Evolutionary conservation across 1,140 invertebrate genomes (phyloP).

Genomic region (Trachymyrmex septentrionalis): DNA sequence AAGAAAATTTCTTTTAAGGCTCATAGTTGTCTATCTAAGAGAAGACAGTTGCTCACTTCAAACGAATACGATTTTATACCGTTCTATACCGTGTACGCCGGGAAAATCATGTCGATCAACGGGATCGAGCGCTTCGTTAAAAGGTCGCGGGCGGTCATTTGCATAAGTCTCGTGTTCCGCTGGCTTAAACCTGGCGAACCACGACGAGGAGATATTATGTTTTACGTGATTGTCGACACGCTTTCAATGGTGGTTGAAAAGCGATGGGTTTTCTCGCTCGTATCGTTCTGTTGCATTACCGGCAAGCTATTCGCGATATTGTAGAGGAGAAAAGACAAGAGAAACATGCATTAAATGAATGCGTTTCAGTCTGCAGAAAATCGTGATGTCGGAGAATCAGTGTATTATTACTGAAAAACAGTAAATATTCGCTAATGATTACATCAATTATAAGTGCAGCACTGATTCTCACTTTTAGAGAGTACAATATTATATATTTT

Average conservation of each 20-base stretch:
- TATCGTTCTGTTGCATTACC: conserved; percentile 61
- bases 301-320: conserved; percentile 56
- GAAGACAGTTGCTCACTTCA: neutral
- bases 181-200: conserved; percentile 49
- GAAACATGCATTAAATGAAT: conserved; percentile 45
- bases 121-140: conserved; percentile 52
- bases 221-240: conserved; percentile 59
- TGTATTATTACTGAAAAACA: no score
- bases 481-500: no score
- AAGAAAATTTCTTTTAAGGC: neutral
- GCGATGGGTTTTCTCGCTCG: conserved; percentile 15
- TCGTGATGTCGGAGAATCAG: no score
- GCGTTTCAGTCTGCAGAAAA: no score
- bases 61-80: conserved; percentile 12
- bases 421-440: no score
- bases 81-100: neutral
- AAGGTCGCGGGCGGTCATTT: conserved; percentile 28
- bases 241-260: conserved; percentile 51
- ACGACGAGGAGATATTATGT: conserved; percentile 18
- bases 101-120: conserved; percentile 63
- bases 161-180: conserved; percentile 30
- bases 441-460: no score
- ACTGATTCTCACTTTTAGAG: no score
- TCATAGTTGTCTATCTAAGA: neutral
- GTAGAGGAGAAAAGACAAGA: conserved; percentile 28